A percentile compares a stretch with the other conserved stretches of the same genome.
Conservation (phyloP, 2,113 vertebrate species). For the Eurypyga helias region DNA sequence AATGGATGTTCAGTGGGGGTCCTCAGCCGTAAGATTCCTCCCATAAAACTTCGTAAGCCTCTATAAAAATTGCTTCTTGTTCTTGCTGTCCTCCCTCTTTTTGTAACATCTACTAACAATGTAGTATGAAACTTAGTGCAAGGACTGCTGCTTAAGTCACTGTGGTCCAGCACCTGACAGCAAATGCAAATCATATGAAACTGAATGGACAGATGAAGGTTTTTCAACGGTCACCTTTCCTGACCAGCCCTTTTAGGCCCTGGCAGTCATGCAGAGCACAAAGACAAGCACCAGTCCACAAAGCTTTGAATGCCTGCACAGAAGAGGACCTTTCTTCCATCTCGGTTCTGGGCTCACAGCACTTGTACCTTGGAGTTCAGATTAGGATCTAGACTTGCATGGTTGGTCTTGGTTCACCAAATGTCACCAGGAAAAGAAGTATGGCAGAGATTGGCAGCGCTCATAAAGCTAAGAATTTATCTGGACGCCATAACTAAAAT, state of each 20-base stretch:
- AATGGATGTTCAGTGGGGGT: neutral
- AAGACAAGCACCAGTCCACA: neutral
- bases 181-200: neutral
- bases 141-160: neutral
- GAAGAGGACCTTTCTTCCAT: neutral
- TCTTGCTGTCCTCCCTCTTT: neutral
- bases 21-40: neutral
- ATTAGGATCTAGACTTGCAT: neutral
- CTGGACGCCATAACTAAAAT: neutral
- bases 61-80: neutral
- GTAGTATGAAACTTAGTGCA: neutral
- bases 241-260: neutral
- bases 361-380: neutral
- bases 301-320: neutral
- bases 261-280: neutral
- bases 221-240: neutral
- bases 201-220: neutral
- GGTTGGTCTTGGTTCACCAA: neutral
- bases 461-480: neutral
- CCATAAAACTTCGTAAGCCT: neutral
- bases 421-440: neutral
- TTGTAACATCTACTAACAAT: accelerated
- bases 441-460: neutral
- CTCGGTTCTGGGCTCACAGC: neutral
- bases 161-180: neutral